Percentiles rank a stretch among this genome's conserved stretches.
Conservation (phyloP, 2,888 invertebrate species). For the Norana najaformis region DNA sequence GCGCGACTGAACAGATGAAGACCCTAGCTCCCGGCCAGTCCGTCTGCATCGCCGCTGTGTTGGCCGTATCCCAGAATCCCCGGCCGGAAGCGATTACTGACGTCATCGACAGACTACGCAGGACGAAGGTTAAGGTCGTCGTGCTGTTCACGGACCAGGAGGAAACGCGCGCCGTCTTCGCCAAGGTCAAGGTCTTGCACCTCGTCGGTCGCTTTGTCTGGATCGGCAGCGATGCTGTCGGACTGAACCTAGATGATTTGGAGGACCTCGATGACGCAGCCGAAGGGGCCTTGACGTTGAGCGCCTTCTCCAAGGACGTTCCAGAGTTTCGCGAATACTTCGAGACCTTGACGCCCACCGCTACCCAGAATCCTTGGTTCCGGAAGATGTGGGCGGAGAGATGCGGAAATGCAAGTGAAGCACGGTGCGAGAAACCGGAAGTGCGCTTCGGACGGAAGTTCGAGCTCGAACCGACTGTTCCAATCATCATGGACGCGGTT, state of each 20-base stretch:
- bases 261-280: slow-evolving; percentile 44
- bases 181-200: slow-evolving; percentile 44
- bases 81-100: background rate
- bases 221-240: slow-evolving; percentile 53
- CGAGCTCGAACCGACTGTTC: slow-evolving; percentile 28
- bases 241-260: slow-evolving; percentile 43
- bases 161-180: slow-evolving; percentile 47
- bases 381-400: slow-evolving; percentile 47
- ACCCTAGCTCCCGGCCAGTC: slow-evolving; percentile 36
- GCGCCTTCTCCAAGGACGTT: slow-evolving; percentile 32
- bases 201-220: slow-evolving; percentile 52
- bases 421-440: background rate
- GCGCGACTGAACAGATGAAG: slow-evolving; percentile 47
- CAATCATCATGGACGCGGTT: slow-evolving; percentile 48
- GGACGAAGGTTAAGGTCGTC: slow-evolving; percentile 44
- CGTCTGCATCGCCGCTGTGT: slow-evolving; percentile 48
- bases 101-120: background rate
- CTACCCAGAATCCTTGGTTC: slow-evolving; percentile 50
- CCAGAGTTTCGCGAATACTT: slow-evolving; percentile 48
- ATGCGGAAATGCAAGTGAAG: background rate
- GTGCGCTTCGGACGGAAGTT: slow-evolving; percentile 19
- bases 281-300: slow-evolving; percentile 47
- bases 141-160: slow-evolving; percentile 53
- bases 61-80: slow-evolving; percentile 40
- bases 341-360: slow-evolving; percentile 42